Base-by-base conservation (phyloP, 2,113 vertebrate species). In the Raja brachyura region DNA sequence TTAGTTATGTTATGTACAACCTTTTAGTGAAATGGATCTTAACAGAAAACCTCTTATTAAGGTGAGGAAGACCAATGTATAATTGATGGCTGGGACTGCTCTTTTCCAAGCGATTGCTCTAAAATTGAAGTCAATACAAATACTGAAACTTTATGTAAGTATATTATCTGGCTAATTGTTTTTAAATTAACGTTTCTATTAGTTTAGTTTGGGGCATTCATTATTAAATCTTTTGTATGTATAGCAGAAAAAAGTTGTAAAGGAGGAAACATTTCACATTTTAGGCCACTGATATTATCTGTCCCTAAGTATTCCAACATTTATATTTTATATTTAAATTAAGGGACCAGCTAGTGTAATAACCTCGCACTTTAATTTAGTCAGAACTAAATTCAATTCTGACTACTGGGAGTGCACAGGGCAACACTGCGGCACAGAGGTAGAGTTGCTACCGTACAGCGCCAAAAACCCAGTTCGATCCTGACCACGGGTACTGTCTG, bases 51-150 rank as follows among this genome's bases (percentile, higher is more conserved):
- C 73, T 54, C n/a, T 75, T 31, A 8, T 85, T 75, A 93, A 99
- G 98, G 96, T 94, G 96, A 97, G 16, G 97, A 96, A 1, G 97
- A 98, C 20, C 96, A 96, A 59, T 96, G 96, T 14, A 94, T 96
- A 28, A 97, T 98, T 39, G 97, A 97, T 0, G 97, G 97, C 16
- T 98, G 98, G 98, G 96, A 99, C 94, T 99, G 98, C 94, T 98
- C 97, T 81, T 98, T 99, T 93, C 97, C 97, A 14, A 97, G 95
- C 94, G 97, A 97, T 33, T 94, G 95, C 1, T 95, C 97, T 0
- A 88, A 94, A 4, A 96, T 98, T 93, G 97, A 96, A 56, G 95
- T 96, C 39, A 98, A 97, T 94, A 93, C 93, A 94, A 99, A 99
- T 76, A 94, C 95, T 4, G 96, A 98, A 93, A 95, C 95, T 31